phyloP scores from a whole-genome alignment of 1,140 invertebrate genomes.

The Atta cephalotes region DNA sequence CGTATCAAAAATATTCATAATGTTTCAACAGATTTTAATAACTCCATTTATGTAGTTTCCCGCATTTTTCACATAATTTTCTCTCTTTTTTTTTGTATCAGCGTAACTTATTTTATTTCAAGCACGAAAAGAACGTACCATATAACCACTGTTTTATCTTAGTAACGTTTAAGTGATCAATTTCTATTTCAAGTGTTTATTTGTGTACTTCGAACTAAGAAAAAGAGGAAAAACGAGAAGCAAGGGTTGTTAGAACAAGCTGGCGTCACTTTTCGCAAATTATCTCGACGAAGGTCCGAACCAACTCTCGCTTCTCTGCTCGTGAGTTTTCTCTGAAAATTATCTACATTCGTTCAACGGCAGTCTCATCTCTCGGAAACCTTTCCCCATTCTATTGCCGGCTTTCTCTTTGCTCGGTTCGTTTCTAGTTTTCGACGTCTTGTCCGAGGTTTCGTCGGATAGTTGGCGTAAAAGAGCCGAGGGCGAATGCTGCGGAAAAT shows the following conservation, averaged over 20 bases:
- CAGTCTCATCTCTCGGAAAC: conserved; percentile 29
- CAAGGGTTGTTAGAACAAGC: conserved; percentile 67
- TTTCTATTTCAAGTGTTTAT: conserved; percentile 30
- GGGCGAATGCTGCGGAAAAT: conserved; percentile 65
- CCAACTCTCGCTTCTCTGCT: background rate
- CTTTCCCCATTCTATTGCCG: conserved; percentile 7
- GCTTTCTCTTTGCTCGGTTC: conserved; percentile 23
- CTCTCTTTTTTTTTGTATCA: background rate
- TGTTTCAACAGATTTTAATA: background rate
- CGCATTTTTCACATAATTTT: background rate
- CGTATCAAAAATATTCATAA: conserved; percentile 4
- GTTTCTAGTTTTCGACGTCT: conserved; percentile 54
- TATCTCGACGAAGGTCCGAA: conserved; percentile 63
- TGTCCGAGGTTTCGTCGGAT: conserved; percentile 59
- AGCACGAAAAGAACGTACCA: background rate
- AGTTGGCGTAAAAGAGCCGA: conserved; percentile 58
- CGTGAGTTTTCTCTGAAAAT: conserved; percentile 66
- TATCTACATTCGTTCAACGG: conserved; percentile 62
- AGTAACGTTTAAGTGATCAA: conserved; percentile 50
- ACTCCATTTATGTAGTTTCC: background rate
- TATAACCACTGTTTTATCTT: background rate
- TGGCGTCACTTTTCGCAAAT: conserved; percentile 71
- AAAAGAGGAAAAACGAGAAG: background rate
- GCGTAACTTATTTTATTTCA: background rate
- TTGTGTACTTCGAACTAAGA: conserved; percentile 38